These are phyloP conservation scores for Myzus persicae DNA, from an alignment of 1,140 invertebrate genomes.

Conservation along the genomic window DNA sequence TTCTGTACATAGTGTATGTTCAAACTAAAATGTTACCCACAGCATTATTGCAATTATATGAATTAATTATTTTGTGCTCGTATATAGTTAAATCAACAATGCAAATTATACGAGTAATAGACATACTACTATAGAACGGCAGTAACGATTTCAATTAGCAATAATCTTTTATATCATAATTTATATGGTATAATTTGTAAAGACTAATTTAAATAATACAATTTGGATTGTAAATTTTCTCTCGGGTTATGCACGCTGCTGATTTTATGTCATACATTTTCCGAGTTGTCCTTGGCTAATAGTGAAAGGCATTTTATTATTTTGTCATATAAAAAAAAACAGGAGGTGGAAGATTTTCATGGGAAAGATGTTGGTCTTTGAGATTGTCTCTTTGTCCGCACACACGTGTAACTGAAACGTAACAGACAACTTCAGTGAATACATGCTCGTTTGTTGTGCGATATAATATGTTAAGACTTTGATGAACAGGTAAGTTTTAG, in stretches of 20 bases:
- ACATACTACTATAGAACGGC: not conserved
- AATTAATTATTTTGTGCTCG: not conserved
- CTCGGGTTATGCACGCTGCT: not conserved
- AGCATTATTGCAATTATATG: not conserved
- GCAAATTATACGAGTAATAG: not conserved
- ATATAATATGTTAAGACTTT: not conserved
- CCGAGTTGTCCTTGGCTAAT: conserved; percentile 37
- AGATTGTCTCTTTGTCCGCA: conserved; percentile 2
- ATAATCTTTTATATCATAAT: not conserved
- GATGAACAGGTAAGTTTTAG: conserved; percentile 43
- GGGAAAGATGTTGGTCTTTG: conserved; percentile 44
- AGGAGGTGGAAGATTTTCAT: conserved; percentile 38
- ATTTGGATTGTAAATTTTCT: conserved; percentile 24
- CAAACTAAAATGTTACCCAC: not conserved
- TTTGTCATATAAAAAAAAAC: not conserved
- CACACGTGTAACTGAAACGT: conserved; percentile 25
- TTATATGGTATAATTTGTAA: not conserved
- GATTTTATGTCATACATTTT: conserved; percentile 53
- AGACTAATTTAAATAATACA: not conserved
- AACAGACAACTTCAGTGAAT: conserved; percentile 23
- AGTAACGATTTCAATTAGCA: not conserved
- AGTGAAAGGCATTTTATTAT: conserved; percentile 41
- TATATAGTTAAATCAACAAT: not conserved
- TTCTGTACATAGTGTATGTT: not conserved
- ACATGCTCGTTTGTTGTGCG: not conserved